Percentiles rank a stretch among this genome's conserved stretches.
phyloP scores from a whole-genome alignment of 2,113 vertebrate species.

The Bujurquina vittata region DNA sequence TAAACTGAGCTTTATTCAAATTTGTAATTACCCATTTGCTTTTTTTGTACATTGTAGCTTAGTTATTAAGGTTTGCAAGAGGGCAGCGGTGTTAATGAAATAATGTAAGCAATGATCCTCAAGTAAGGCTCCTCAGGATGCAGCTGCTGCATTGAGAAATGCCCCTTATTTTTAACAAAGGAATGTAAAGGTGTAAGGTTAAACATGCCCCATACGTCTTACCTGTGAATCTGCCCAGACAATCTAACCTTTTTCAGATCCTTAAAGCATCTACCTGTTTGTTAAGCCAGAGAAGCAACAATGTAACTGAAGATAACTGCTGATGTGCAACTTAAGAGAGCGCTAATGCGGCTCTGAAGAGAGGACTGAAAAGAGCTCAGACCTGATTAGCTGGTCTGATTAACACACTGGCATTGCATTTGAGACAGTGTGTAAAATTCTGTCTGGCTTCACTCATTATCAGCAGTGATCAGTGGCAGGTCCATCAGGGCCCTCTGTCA shows the following conservation, averaged over 20 bases:
- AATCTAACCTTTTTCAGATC: slow-evolving; percentile 7
- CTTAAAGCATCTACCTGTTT: slow-evolving; percentile 6
- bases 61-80: neutral
- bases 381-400: slow-evolving; percentile 75
- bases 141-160: slow-evolving; percentile 22
- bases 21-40: neutral
- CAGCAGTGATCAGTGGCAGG: slow-evolving; percentile 61
- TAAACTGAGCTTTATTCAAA: neutral
- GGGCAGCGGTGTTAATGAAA: neutral
- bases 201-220: slow-evolving; percentile 32
- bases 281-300: slow-evolving; percentile 17
- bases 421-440: slow-evolving; percentile 67
- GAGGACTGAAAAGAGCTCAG: slow-evolving; percentile 65
- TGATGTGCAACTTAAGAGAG: slow-evolving; percentile 28
- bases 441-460: slow-evolving; percentile 74
- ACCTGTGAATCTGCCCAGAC: slow-evolving; percentile 25
- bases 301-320: neutral
- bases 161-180: slow-evolving; percentile 21
- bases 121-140: slow-evolving; percentile 14
- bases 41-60: neutral
- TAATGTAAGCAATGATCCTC: neutral
- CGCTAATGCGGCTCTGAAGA: slow-evolving; percentile 16
- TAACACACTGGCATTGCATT: slow-evolving; percentile 51
- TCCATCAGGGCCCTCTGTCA: slow-evolving; percentile 69
- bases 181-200: slow-evolving; percentile 45